Evolutionary conservation across 2,797 vertebrate genomes (phyloP).

Genomic region (Cephalopachus bancanus): DNA sequence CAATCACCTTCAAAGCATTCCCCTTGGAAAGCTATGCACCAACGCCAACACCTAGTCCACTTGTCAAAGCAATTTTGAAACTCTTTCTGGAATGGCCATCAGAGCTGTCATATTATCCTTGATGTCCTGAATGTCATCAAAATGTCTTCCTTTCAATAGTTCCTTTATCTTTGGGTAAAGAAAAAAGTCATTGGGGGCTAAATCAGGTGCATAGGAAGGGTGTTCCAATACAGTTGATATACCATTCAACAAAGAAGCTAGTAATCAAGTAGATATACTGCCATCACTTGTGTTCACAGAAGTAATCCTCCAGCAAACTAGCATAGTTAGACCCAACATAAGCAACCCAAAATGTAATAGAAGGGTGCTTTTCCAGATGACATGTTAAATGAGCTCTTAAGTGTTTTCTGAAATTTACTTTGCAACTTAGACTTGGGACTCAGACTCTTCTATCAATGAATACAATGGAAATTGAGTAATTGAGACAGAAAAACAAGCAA

Average conservation of each 20-base stretch:
- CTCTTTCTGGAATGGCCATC: too few relatives aligned
- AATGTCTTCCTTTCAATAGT: too few relatives aligned
- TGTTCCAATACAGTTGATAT: background rate
- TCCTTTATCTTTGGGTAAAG: too few relatives aligned
- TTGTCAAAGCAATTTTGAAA: too few relatives aligned
- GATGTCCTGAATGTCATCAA: too few relatives aligned
- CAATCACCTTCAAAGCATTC: too few relatives aligned
- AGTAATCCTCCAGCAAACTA: constrained; percentile 20
- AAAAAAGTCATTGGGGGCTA: too few relatives aligned
- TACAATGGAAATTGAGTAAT: constrained; percentile 36
- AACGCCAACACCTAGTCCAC: too few relatives aligned
- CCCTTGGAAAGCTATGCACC: too few relatives aligned
- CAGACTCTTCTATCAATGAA: constrained; percentile 16
- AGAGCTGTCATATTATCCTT: too few relatives aligned
- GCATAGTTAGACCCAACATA: constrained; percentile 13
- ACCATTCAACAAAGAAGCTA: constrained; percentile 25
- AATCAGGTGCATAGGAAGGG: too few relatives aligned
- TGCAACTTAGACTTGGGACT: constrained; percentile 1
- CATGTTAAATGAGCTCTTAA: constrained; percentile 34
- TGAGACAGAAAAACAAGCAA: constrained; percentile 20
- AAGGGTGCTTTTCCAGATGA: background rate
- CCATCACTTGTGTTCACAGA: constrained; percentile 24
- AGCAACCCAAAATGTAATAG: background rate
- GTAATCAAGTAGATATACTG: background rate
- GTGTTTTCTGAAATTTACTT: constrained; percentile 54